A percentile compares a stretch with the other conserved stretches of the same genome.
phyloP scores from a whole-genome alignment of 30 jellyfish, hydroid and myxozoan species.

The Phacellophora camtschatica region DNA sequence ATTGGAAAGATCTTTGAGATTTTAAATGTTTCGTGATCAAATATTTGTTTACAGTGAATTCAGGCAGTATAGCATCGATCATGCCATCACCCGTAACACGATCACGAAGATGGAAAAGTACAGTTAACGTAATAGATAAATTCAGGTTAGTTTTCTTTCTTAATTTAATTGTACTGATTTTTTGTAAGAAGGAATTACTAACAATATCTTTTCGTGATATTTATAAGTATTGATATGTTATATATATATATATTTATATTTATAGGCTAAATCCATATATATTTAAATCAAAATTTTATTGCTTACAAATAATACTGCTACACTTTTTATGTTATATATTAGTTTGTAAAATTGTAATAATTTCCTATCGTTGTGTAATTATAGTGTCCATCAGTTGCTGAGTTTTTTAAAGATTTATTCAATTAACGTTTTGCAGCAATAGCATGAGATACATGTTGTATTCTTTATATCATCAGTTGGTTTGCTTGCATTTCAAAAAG shows the following conservation, averaged over 20 bases:
- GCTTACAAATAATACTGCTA: too few species aligned
- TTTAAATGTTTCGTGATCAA: background rate
- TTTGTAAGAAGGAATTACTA: too few species aligned
- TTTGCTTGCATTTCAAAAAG: background rate
- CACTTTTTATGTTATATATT: too few species aligned
- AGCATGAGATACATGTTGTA: background rate
- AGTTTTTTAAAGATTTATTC: background rate
- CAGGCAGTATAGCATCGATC: constrained; percentile 71
- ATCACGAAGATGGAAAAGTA: constrained; percentile 71
- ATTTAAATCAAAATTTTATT: too few species aligned
- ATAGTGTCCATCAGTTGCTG: background rate
- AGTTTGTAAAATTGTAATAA: too few species aligned
- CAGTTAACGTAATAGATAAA: constrained; percentile 81
- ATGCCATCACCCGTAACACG: constrained; percentile 75
- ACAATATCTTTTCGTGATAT: too few species aligned
- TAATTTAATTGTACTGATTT: too few species aligned
- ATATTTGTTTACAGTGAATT: background rate
- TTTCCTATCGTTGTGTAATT: background rate
- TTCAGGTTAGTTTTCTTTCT: constrained; percentile 77
- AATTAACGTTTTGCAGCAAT: background rate
- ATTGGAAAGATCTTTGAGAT: background rate
- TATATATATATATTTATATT: too few species aligned
- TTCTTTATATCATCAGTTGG: background rate
- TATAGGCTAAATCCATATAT: too few species aligned
- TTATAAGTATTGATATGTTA: too few species aligned